Percentiles rank a stretch among this genome's conserved stretches.
Evolutionary conservation across 1,140 invertebrate genomes (phyloP).

Genomic region (Ceratitis capitata): DNA sequence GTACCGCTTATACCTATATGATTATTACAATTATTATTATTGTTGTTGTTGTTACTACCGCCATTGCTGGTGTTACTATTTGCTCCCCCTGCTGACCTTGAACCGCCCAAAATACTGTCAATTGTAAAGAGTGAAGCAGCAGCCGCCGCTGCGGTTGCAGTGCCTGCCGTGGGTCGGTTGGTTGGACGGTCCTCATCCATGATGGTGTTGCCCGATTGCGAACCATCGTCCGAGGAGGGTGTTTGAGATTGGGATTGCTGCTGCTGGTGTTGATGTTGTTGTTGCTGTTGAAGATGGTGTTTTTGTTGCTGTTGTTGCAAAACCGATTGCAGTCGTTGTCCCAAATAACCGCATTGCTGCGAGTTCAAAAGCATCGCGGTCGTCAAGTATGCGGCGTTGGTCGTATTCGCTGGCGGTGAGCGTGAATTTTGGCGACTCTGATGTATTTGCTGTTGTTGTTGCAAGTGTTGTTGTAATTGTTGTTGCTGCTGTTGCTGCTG

Average conservation of each 20-base stretch:
- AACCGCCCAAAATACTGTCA: conserved; percentile 76
- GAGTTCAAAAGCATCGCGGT: conserved; percentile 64
- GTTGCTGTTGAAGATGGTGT: conserved; percentile 45
- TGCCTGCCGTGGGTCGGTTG: conserved; percentile 61
- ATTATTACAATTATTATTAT: conserved; percentile 44
- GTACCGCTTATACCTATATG: conserved; percentile 37
- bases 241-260: conserved; percentile 52
- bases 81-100: conserved; percentile 49
- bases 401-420: conserved; percentile 48
- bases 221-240: conserved; percentile 61
- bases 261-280: conserved; percentile 43
- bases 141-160: conserved; percentile 66
- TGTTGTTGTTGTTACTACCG: conserved; percentile 46
- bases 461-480: conserved; percentile 45
- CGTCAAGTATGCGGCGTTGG: conserved; percentile 57
- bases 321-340: conserved; percentile 59
- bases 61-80: too few relatives aligned
- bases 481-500: conserved; percentile 51
- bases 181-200: conserved; percentile 54
- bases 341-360: conserved; percentile 62
- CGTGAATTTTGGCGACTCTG: conserved; percentile 41
- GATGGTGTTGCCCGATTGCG: conserved; percentile 58
- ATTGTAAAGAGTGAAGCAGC: conserved; percentile 80
- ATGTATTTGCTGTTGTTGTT: conserved; percentile 21
- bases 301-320: conserved; percentile 50